These are phyloP conservation scores for Zele albiditarsus DNA, from an alignment of 2,888 invertebrate genomes.

Conservation along the genomic window DNA sequence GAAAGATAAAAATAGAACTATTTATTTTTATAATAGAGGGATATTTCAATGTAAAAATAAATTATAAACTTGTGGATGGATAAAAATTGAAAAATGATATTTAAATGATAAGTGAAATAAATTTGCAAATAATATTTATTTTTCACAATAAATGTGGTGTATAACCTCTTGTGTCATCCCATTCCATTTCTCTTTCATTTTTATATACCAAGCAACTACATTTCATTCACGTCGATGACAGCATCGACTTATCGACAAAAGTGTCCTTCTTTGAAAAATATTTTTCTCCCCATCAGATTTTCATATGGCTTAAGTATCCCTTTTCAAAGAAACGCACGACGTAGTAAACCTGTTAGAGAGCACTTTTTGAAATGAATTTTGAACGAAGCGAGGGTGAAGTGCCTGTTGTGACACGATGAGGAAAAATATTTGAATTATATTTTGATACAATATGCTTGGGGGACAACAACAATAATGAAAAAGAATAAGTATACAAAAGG, in stretches of 20 bases:
- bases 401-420: not conserved
- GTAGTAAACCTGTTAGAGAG: slow-evolving; percentile 15
- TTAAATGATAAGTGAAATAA: not conserved
- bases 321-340: slow-evolving; percentile 8
- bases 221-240: slow-evolving; percentile 8
- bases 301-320: slow-evolving; percentile 2
- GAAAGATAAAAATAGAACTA: no score
- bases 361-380: slow-evolving; percentile 25
- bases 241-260: slow-evolving; percentile 30
- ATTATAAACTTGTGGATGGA: not conserved
- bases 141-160: not conserved
- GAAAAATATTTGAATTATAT: slow-evolving; percentile 1
- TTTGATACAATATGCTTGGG: not conserved
- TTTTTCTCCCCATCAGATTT: slow-evolving; percentile 15
- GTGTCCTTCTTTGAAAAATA: slow-evolving; percentile 21
- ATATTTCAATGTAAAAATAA: no score
- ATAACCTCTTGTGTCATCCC: not conserved
- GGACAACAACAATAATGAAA: not conserved
- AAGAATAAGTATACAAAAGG: not conserved
- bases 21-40: no score
- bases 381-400: slow-evolving; percentile 3
- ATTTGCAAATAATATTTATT: no score
- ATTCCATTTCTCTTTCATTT: not conserved
- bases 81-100: no score
- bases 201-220: not conserved